Evolutionary conservation across 2,888 invertebrate genomes (phyloP).

Genomic region (Neria commutata): DNA sequence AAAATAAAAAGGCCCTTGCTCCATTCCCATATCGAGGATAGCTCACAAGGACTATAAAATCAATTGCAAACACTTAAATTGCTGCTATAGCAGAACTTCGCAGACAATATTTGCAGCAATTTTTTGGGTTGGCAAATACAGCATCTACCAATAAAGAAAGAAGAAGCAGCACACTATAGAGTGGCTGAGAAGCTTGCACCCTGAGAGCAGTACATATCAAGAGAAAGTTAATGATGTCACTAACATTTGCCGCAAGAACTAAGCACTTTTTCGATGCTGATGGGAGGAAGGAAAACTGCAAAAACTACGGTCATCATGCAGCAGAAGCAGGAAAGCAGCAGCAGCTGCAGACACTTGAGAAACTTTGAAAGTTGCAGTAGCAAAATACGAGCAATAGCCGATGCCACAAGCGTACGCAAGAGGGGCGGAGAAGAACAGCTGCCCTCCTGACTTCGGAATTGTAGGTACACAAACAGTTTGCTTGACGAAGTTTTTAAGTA

Average conservation of each 20-base stretch:
- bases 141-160: not conserved
- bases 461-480: too few relatives aligned
- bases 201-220: constrained; percentile 6
- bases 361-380: not conserved
- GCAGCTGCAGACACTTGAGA: not conserved
- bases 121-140: constrained; percentile 5
- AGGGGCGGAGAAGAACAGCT: too few relatives aligned
- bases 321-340: not conserved
- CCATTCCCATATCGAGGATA: not conserved
- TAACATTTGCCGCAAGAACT: constrained; percentile 10
- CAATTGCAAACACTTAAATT: not conserved
- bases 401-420: too few relatives aligned
- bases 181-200: not conserved
- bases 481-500: too few relatives aligned
- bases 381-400: too few relatives aligned
- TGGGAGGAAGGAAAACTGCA: too few relatives aligned
- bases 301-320: too few relatives aligned
- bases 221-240: constrained; percentile 21
- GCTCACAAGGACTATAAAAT: too few relatives aligned
- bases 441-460: too few relatives aligned
- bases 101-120: constrained; percentile 11
- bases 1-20: not conserved
- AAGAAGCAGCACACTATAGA: not conserved
- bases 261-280: too few relatives aligned
- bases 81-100: constrained; percentile 10